phyloP scores from a whole-genome alignment of 2,797 vertebrate genomes.

The Aselliscus stoliczkanus region DNA sequence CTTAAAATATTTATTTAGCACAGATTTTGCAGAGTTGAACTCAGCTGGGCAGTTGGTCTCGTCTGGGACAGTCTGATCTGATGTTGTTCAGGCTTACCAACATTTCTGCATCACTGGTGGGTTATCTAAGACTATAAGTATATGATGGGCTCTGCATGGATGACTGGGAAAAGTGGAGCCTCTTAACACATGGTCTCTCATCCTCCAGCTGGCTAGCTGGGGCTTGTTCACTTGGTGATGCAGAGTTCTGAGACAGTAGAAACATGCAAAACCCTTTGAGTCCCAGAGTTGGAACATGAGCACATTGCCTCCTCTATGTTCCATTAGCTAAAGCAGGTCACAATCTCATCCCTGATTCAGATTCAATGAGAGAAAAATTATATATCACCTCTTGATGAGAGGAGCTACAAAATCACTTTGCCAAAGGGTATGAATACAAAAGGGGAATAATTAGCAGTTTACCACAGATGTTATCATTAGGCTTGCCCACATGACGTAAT shows the following conservation, averaged over 20 bases:
- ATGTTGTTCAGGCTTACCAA: not conserved
- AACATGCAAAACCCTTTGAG: not conserved
- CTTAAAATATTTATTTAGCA: not conserved
- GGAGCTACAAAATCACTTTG: not conserved
- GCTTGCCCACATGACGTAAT: not conserved
- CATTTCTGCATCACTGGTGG: not conserved
- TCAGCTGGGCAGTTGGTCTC: not conserved
- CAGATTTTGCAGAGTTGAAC: not conserved
- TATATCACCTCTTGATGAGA: not conserved
- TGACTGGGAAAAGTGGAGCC: not conserved
- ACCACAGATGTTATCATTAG: not conserved
- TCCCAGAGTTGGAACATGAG: not conserved
- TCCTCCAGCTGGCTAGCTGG: not conserved
- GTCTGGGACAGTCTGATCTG: not conserved
- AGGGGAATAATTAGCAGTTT: not conserved
- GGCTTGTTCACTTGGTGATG: not conserved
- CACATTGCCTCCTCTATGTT: not conserved
- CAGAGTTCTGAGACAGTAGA: not conserved
- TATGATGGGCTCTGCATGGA: not conserved
- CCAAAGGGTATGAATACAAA: not conserved
- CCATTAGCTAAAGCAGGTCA: not conserved
- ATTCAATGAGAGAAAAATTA: not conserved
- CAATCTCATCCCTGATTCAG: not conserved
- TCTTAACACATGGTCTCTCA: not conserved
- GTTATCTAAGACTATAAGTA: not conserved